Evolutionary conservation across 1,140 invertebrate genomes (phyloP), one percentile per base, ranked within the genome.

Genomic region (Nephotettix cincticeps): DNA sequence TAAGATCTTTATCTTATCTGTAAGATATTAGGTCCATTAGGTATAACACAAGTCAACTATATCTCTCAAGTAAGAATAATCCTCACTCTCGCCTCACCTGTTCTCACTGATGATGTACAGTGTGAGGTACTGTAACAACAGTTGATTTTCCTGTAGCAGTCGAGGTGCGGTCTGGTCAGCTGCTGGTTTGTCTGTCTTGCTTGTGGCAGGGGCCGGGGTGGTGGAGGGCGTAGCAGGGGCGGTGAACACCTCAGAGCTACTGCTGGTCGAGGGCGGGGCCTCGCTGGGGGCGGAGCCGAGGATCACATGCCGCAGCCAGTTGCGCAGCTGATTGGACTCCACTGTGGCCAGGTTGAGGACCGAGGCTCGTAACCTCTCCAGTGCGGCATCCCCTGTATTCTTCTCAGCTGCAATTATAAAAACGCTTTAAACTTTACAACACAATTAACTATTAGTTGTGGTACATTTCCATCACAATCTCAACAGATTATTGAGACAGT

Each of bases 41-140:
- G n/a, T n/a, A n/a, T n/a, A n/a, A n/a, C n/a, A n/a, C n/a, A n/a
- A n/a, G n/a, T n/a, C n/a, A n/a, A n/a, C n/a, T n/a, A n/a, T n/a
- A n/a, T n/a, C n/a, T n/a, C n/a, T n/a, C n/a, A n/a, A n/a, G n/a
- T n/a, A n/a, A n/a, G n/a, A n/a, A n/a, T n/a, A n/a, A n/a, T n/a
- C 71, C 27, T 73, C 71, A 21, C 54, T 68, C 17, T 70, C 88
- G 40, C 84, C 28, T 21, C 76, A 86, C 82, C 87, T 86, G 67
- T 86, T 90, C 70, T 91, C 88, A 74, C 90, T 91, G 0, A 93
- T 90, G 68, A 94, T 87, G 68, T 91, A 91, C 68, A 88, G 86
- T 0, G 91, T 89, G 4, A 94, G 82, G 36, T 87, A 88, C 72
- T 91, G 87, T 0, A 94, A 80, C 0, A 93, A 76, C n/a, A 87